phyloP scores from a whole-genome alignment of 1,140 invertebrate species.

The Armadillidium nasatum region DNA sequence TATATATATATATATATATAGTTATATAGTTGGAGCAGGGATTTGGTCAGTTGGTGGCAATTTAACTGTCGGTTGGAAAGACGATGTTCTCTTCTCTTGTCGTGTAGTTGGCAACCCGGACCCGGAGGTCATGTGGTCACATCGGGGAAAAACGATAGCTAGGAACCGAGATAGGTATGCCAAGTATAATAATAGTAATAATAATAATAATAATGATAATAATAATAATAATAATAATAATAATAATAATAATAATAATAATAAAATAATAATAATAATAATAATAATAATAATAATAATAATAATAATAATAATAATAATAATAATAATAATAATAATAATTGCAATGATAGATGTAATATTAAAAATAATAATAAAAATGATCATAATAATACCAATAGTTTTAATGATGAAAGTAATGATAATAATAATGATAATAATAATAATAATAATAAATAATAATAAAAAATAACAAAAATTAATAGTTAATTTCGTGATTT shows the following conservation, averaged over 20 bases:
- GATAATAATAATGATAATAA: too few species aligned
- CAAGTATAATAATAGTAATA: neutral
- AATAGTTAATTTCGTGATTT: too few species aligned
- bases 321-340: neutral
- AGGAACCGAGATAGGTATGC: constrained; percentile 22
- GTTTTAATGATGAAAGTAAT: too few species aligned
- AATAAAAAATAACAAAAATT: too few species aligned
- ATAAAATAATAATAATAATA: neutral
- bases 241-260: neutral
- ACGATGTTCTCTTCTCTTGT: constrained; percentile 58
- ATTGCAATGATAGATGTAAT: too few species aligned
- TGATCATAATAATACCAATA: too few species aligned
- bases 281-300: neutral
- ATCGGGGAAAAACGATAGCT: constrained; percentile 12
- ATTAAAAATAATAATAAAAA: too few species aligned
- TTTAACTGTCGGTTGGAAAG: constrained; percentile 54
- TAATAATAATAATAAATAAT: too few species aligned
- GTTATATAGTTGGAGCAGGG: constrained; percentile 24
- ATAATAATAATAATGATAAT: neutral
- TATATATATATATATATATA: neutral
- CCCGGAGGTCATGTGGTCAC: constrained; percentile 33
- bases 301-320: neutral
- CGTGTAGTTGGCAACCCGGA: constrained; percentile 57
- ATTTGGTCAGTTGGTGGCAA: constrained; percentile 46
- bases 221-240: neutral